phyloP scores from a whole-genome alignment of 2,113 vertebrate species.

The Rhinopomastus cyanomelas region DNA sequence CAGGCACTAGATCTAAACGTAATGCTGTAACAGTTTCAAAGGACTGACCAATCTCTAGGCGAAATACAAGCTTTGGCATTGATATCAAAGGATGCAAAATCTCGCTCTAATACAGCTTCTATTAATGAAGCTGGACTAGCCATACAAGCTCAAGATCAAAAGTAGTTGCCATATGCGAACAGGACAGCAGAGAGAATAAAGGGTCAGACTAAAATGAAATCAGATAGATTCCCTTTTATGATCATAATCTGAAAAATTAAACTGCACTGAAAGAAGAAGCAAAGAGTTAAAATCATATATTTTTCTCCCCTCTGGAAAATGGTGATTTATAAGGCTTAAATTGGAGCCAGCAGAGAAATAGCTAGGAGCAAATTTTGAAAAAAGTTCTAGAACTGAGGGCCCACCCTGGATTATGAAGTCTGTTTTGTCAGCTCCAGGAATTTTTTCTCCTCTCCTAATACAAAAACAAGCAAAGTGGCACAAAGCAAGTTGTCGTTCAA shows the following conservation, averaged over 20 bases:
- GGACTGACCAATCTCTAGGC: background rate
- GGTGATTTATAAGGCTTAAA: background rate
- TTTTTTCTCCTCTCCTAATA: background rate
- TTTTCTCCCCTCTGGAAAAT: background rate
- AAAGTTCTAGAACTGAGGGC: background rate
- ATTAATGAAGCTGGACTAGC: background rate
- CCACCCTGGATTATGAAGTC: background rate
- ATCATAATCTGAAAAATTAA: background rate
- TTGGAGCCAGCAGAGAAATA: background rate
- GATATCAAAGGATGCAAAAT: background rate
- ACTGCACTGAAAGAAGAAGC: background rate
- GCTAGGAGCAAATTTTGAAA: background rate
- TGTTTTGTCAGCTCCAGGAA: background rate
- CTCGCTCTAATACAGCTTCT: background rate
- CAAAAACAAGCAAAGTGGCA: background rate
- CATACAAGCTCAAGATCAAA: background rate
- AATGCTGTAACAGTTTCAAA: background rate
- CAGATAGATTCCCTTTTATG: background rate
- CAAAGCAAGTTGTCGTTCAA: background rate
- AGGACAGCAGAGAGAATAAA: background rate
- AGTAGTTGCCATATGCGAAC: background rate
- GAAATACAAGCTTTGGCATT: background rate
- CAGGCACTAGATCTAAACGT: background rate
- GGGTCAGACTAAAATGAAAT: background rate
- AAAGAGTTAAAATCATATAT: background rate